These are phyloP conservation scores for Pseudomyrmex sp. DNA, from an alignment of 1,140 invertebrate species.

Conservation along the genomic window DNA sequence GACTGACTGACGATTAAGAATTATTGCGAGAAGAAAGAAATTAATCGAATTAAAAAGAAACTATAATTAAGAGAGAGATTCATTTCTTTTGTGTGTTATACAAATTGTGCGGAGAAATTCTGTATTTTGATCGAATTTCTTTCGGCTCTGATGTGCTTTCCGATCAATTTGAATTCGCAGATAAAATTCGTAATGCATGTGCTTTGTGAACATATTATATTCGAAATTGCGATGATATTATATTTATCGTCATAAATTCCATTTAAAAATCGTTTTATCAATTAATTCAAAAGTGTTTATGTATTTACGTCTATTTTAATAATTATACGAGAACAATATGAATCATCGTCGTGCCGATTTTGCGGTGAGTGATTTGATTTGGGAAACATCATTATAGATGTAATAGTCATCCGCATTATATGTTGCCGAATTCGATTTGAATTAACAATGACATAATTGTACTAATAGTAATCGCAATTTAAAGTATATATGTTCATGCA, in stretches of 20 bases:
- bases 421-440: neutral
- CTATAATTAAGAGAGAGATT: neutral
- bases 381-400: slow-evolving; percentile 9
- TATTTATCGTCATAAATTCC: neutral
- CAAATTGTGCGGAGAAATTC: neutral
- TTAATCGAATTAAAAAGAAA: neutral
- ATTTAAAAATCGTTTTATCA: slow-evolving; percentile 48
- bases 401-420: neutral
- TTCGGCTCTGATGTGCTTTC: neutral
- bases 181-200: neutral
- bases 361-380: slow-evolving; percentile 47
- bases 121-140: slow-evolving; percentile 2
- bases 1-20: neutral
- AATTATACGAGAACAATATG: slow-evolving; percentile 3
- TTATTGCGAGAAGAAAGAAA: neutral
- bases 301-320: neutral
- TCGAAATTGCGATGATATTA: slow-evolving; percentile 1
- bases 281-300: slow-evolving; percentile 29
- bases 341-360: slow-evolving; percentile 9
- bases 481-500: neutral
- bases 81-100: neutral
- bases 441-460: slow-evolving; percentile 18
- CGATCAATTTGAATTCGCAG: neutral
- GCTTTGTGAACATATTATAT: too few relatives aligned
- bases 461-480: slow-evolving; percentile 15